These are phyloP conservation scores for Periplaneta americana DNA, from an alignment of 1,140 invertebrate genomes.

Conservation along the genomic window DNA sequence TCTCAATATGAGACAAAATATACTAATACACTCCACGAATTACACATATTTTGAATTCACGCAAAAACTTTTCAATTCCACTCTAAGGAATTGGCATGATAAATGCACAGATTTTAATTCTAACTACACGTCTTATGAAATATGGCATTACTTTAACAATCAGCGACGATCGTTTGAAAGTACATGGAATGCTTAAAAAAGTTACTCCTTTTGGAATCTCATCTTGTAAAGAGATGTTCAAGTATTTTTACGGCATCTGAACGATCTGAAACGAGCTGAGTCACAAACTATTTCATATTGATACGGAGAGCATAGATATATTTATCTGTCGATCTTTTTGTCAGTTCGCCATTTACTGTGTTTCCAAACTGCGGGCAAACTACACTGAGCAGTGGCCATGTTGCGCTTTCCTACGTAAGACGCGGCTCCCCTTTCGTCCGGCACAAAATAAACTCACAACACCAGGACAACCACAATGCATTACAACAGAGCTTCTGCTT, in stretches of 20 bases:
- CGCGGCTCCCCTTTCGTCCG: neutral
- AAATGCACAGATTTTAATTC: neutral
- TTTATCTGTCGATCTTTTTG: slow-evolving; percentile 20
- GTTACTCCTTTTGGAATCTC: neutral
- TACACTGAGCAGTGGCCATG: neutral
- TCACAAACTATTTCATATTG: neutral
- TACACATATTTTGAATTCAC: neutral
- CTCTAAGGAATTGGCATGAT: neutral
- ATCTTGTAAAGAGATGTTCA: neutral
- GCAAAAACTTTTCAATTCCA: neutral
- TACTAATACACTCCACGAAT: neutral
- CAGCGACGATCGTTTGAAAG: neutral
- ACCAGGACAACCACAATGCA: neutral
- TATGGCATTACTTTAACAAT: neutral
- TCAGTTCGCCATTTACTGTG: slow-evolving; percentile 23
- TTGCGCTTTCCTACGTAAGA: neutral
- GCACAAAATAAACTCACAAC: neutral
- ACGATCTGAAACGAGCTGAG: neutral
- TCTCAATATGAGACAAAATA: neutral
- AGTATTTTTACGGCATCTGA: neutral
- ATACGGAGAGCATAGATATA: neutral
- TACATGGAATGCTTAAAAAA: neutral
- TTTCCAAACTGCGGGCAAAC: slow-evolving; percentile 11
- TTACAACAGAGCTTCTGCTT: neutral
- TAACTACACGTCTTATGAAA: neutral